Evolutionary conservation across 2,113 vertebrate genomes (phyloP).

Genomic region (Rostratula benghalensis): DNA sequence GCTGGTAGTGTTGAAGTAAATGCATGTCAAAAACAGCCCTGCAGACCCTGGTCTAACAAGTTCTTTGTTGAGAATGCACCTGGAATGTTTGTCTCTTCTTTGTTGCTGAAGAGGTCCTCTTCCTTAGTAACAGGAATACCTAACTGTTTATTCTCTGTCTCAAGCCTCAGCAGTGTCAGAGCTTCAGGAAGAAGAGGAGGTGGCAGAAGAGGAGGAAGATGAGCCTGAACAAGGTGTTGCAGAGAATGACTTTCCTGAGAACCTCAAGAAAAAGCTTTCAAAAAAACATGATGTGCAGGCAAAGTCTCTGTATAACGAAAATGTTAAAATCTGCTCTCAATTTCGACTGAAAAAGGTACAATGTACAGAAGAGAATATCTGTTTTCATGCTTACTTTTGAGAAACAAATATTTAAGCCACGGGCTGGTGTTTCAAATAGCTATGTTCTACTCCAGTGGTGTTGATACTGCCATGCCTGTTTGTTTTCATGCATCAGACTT

Average conservation of each 20-base stretch:
- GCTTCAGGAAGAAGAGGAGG: constrained; percentile 62
- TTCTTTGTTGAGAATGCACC: not conserved
- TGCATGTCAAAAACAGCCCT: not conserved
- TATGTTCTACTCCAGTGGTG: not conserved
- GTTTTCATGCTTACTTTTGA: not conserved
- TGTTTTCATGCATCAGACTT: constrained; percentile 76
- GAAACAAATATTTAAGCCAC: not conserved
- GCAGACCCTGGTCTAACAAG: not conserved
- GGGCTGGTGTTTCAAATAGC: not conserved
- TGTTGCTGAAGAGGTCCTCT: not conserved
- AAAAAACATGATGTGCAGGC: constrained; percentile 76
- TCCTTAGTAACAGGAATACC: not conserved
- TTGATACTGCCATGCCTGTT: not conserved
- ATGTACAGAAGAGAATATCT: not conserved
- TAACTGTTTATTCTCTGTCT: not conserved
- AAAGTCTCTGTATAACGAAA: constrained; percentile 81
- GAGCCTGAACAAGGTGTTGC: constrained; percentile 74
- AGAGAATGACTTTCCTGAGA: constrained; percentile 75
- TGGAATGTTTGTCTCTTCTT: not conserved
- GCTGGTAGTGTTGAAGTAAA: not conserved
- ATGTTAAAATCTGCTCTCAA: constrained; percentile 84
- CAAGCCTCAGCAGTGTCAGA: constrained; percentile 63
- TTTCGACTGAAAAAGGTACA: constrained; percentile 86
- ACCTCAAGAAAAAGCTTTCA: constrained; percentile 85
- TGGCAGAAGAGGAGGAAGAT: constrained; percentile 63